These are phyloP conservation scores for Trochalopteron elliotii DNA, from an alignment of 2,113 vertebrate genomes.

Conservation along the genomic window DNA sequence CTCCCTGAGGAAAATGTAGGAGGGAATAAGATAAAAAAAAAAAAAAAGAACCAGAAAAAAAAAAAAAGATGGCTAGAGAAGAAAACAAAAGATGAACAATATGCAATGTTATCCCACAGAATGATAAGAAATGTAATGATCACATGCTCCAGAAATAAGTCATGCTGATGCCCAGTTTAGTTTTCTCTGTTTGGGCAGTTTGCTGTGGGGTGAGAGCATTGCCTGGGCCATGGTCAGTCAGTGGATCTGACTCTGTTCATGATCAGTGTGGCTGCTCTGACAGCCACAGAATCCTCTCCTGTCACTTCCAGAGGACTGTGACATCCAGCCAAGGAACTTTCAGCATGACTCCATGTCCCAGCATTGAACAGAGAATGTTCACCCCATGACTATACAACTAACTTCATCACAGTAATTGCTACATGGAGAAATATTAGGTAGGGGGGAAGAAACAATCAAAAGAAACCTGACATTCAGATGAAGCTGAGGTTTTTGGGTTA, in stretches of 20 bases:
- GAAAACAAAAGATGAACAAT: not conserved
- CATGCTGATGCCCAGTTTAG: not conserved
- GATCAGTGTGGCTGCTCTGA: not conserved
- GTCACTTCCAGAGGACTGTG: not conserved
- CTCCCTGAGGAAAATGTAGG: not conserved
- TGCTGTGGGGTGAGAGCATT: not conserved
- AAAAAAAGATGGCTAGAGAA: not conserved
- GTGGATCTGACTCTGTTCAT: not conserved
- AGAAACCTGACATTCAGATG: not conserved
- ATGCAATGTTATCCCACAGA: not conserved
- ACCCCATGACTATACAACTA: not conserved
- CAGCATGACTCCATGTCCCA: fast-evolving
- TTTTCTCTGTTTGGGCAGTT: not conserved
- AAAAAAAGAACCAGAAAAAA: not conserved
- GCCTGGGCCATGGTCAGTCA: not conserved
- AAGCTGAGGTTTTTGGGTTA: not conserved
- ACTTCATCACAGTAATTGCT: not conserved
- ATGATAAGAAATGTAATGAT: not conserved
- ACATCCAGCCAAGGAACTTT: not conserved
- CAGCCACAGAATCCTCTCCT: not conserved
- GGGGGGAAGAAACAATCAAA: not conserved
- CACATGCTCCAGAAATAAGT: not conserved
- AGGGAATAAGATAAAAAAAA: not conserved
- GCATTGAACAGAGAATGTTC: not conserved
- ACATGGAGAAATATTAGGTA: not conserved